These are phyloP conservation scores for Tuberolachnus salignus DNA, from an alignment of 2,888 invertebrate species.

Conservation along the genomic window DNA sequence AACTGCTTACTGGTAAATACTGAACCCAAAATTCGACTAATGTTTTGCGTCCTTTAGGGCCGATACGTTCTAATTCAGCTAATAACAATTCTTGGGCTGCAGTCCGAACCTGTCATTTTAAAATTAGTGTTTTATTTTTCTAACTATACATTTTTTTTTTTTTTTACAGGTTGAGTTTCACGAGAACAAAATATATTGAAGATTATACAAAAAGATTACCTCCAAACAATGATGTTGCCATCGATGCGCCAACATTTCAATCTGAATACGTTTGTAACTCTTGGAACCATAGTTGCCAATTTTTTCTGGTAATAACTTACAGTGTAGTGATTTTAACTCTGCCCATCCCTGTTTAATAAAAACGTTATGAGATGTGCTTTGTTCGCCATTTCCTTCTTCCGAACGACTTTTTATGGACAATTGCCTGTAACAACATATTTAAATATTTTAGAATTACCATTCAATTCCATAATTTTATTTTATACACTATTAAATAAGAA, in stretches of 20 bases:
- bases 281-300: slow-evolving; percentile 73
- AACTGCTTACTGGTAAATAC: slow-evolving; percentile 80
- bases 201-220: slow-evolving; percentile 65
- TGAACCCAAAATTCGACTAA: slow-evolving; percentile 96
- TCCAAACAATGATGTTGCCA: slow-evolving; percentile 99
- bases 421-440: slow-evolving; percentile 44
- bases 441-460: too few relatives aligned
- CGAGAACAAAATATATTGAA: background rate
- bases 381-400: slow-evolving; percentile 81
- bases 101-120: slow-evolving; percentile 73
- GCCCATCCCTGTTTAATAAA: slow-evolving; percentile 99
- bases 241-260: slow-evolving; percentile 94
- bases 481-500: too few relatives aligned
- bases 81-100: slow-evolving; percentile 94
- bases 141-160: too few relatives aligned
- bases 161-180: too few relatives aligned
- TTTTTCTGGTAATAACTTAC: slow-evolving; percentile 92
- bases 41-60: slow-evolving; percentile 87
- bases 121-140: too few relatives aligned
- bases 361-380: slow-evolving; percentile 83
- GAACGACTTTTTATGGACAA: slow-evolving; percentile 55
- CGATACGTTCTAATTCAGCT: slow-evolving; percentile 88
- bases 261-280: slow-evolving; percentile 90
- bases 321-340: slow-evolving; percentile 91
- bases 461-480: too few relatives aligned